A percentile compares a stretch with the other conserved stretches of the same genome.
Conservation (phyloP, 2,113 vertebrate genomes). For the Ginglymostoma cirratum region DNA sequence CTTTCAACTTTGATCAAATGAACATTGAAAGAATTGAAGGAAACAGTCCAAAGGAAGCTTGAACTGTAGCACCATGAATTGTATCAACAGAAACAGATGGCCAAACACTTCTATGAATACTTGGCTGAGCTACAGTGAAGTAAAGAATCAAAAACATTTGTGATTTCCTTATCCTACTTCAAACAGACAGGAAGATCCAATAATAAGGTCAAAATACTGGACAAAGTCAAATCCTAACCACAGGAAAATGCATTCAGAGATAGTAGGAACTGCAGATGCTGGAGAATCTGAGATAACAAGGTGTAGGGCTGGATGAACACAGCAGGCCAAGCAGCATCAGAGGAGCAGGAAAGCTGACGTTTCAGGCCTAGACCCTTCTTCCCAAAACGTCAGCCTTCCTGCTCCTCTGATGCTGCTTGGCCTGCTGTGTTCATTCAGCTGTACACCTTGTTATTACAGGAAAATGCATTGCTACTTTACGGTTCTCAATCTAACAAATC, state of each 20-base stretch:
- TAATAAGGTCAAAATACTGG: background rate
- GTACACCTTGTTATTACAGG: background rate
- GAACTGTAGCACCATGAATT: background rate
- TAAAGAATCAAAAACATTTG: background rate
- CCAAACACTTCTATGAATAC: background rate
- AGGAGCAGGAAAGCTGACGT: too few relatives aligned
- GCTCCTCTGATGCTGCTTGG: too few relatives aligned
- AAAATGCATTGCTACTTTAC: background rate
- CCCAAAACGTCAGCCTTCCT: too few relatives aligned
- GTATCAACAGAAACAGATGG: background rate
- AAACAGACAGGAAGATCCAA: background rate
- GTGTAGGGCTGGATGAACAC: too few relatives aligned
- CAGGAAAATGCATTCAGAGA: background rate
- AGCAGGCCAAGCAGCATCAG: too few relatives aligned
- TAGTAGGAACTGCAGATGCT: too few relatives aligned
- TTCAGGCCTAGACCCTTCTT: too few relatives aligned
- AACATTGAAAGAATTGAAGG: background rate
- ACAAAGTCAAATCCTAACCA: background rate
- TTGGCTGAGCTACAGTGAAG: background rate
- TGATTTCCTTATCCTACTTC: background rate
- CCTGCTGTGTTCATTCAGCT: too few relatives aligned
- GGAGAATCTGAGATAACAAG: too few relatives aligned
- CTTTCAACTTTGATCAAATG: background rate
- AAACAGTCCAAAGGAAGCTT: background rate
- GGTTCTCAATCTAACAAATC: background rate